Percentiles rank a stretch among this genome's conserved stretches.
These are phyloP conservation scores for Conus ventricosus DNA, from an alignment of 1,140 invertebrate species.

Conservation along the genomic window DNA sequence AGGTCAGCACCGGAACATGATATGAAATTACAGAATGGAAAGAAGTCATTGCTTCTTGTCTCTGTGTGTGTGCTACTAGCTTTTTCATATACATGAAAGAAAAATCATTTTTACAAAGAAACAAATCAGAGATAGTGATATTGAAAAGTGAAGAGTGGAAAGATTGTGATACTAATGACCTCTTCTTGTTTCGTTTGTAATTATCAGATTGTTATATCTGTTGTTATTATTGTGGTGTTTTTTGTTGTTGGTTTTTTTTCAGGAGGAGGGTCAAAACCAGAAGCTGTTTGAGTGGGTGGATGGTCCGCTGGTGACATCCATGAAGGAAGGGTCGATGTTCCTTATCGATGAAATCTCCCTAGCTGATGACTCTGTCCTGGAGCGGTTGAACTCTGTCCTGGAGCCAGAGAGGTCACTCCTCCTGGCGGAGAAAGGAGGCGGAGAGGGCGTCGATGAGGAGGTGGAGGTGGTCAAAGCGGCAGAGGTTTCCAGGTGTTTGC, in stretches of 20 bases:
- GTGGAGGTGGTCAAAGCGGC: slow-evolving; percentile 79
- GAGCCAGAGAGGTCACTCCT: slow-evolving; percentile 95
- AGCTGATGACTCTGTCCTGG: slow-evolving; percentile 98
- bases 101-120: no score
- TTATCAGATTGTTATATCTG: not conserved
- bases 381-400: slow-evolving; percentile 94
- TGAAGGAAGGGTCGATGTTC: slow-evolving; percentile 91
- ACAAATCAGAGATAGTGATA: no score
- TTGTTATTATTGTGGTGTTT: not conserved
- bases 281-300: slow-evolving; percentile 98
- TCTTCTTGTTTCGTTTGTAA: not conserved
- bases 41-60: no score
- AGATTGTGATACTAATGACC: not conserved
- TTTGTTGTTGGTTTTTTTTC: slow-evolving; percentile 7
- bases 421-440: slow-evolving; percentile 87
- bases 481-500: slow-evolving; percentile 92
- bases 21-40: no score
- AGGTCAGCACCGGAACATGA: no score
- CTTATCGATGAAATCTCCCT: slow-evolving; percentile 99
- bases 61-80: no score
- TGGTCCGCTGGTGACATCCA: slow-evolving; percentile 93
- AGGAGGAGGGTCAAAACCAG: slow-evolving; percentile 54
- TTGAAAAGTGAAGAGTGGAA: no score
- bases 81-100: no score
- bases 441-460: slow-evolving; percentile 64